Conservation (phyloP, 2,113 vertebrate genomes). For the Nothocercus julius region DNA sequence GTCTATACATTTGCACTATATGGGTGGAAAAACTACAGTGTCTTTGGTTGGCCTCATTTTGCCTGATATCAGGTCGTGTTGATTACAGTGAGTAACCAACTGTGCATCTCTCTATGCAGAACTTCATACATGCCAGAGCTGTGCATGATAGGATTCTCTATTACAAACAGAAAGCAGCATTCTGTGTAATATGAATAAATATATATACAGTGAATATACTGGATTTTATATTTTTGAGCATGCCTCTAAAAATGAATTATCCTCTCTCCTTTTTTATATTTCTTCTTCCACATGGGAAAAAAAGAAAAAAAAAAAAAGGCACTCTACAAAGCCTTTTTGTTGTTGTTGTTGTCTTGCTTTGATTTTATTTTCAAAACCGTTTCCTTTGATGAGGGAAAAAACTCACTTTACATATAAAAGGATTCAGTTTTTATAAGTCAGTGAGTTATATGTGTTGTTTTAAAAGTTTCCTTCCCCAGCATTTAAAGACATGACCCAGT, state of each 20-base stretch:
- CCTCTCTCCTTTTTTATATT: accelerated
- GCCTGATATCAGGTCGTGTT: not conserved
- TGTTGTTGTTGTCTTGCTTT: not conserved
- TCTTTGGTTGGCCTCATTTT: not conserved
- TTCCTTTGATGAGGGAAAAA: not conserved
- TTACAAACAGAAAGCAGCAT: not conserved
- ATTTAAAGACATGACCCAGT: not conserved
- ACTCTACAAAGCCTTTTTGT: not conserved
- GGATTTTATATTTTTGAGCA: not conserved
- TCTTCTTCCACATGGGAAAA: not conserved
- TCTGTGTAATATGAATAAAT: not conserved
- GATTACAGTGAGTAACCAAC: not conserved
- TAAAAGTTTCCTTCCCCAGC: not conserved
- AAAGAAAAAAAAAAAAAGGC: not conserved
- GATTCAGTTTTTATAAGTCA: not conserved
- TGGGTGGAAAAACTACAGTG: not conserved
- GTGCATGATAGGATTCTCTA: not conserved
- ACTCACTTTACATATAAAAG: not conserved
- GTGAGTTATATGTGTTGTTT: not conserved
- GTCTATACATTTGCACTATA: not conserved
- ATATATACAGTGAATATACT: not conserved
- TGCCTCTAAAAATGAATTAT: not conserved
- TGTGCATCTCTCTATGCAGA: not conserved
- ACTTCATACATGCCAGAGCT: not conserved
- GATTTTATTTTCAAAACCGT: not conserved